Evolutionary conservation across 37 sponge, comb jelly and placozoan species (phyloP).

Genomic region (Oopsacas minuta): DNA sequence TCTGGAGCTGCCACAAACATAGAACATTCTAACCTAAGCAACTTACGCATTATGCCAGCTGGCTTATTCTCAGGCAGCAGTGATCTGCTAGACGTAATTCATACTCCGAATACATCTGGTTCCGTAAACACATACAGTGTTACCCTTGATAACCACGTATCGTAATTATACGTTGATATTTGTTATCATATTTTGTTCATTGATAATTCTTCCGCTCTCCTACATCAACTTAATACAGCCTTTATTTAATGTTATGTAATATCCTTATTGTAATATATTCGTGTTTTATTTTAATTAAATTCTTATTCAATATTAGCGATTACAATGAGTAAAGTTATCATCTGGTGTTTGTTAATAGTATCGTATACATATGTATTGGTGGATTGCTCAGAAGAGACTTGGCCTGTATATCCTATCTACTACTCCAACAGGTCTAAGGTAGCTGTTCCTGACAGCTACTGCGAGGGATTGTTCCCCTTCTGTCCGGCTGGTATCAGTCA

Average conservation of each 20-base stretch:
- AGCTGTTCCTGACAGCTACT: slow-evolving; percentile 28
- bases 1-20: not conserved
- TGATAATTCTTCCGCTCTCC: not conserved
- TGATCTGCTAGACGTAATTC: not conserved
- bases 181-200: not conserved
- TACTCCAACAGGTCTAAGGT: not conserved
- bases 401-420: not conserved
- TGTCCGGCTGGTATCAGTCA: slow-evolving; percentile 24
- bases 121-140: not conserved
- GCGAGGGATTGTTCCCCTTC: slow-evolving; percentile 25
- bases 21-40: not conserved
- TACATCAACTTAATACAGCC: too few species aligned
- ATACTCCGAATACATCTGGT: not conserved
- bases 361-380: too few species aligned
- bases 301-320: too few species aligned
- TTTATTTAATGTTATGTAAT: too few species aligned
- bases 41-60: not conserved
- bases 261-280: too few species aligned
- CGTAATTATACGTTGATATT: not conserved
- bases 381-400: not conserved
- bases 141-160: not conserved
- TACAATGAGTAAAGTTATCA: too few species aligned
- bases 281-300: too few species aligned
- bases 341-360: too few species aligned
- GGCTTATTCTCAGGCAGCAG: not conserved